Base-by-base conservation (phyloP, 2,888 invertebrate species). In the Acrobeloides nanus region DNA sequence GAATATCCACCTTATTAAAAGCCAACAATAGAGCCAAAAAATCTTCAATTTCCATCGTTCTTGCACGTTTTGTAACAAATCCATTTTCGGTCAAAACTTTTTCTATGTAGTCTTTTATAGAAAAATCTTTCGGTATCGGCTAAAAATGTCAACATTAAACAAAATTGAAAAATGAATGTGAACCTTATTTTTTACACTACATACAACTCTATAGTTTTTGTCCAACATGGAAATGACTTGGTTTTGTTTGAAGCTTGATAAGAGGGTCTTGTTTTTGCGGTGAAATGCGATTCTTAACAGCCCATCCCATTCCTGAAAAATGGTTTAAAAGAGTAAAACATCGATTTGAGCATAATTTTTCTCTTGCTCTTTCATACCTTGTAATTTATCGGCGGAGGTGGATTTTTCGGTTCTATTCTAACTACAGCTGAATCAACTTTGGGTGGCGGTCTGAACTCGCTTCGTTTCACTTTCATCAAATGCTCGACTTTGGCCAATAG, bases 341-440 rank as follows among this genome's bases (percentile, higher is more conserved):
- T 8, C 8, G 18, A 12, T 15, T 42, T 40, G 8, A 20, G 8
- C 33, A 48, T 1, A 15, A 43, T 42, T 1, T 32, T 8, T 15
- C 18, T 12, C 35, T n/a, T n/a, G n/a, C n/a, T n/a, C n/a, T n/a
- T 20, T 23, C 20, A 10, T 43, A 76, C 77, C 71, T 75, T 72
- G 76, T 88, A 95, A 75, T 89, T 87, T 8, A 97, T 86, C 0
- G 87, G 85, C 6, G 95, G 95, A 27, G 93, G 89, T 20, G 97
- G 97, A 78, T 92, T 92, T 70, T 85, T 82, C 0, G 97, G 97
- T 74, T 97, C 95, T 73, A 99, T 84, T 68, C 97, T 81, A 0
- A 99, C 92, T 2, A 99, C 95, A 76, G 87, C 87, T 0, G 95
- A 95, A 75, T 99, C 97, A 1, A 99, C 95, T 81, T 95, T 95